phyloP scores from a whole-genome alignment of 2,888 invertebrate species.

The Zhengitettix transpicula region DNA sequence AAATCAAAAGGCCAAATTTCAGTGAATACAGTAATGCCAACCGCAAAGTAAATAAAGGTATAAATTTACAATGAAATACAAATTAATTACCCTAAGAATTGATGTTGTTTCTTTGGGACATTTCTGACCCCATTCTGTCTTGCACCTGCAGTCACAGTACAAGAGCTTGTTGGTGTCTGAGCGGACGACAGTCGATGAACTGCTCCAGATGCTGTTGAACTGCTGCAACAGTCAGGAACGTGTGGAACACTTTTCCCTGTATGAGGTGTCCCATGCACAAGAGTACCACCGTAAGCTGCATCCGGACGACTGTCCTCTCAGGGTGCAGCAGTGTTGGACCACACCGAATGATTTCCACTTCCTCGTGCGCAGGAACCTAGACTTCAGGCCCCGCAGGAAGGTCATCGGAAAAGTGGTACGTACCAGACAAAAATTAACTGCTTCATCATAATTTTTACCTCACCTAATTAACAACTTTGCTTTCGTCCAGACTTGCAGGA shows the following conservation, averaged over 20 bases:
- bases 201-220: conserved; percentile 65
- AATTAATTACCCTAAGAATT: too few species aligned
- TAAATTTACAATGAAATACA: too few species aligned
- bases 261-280: conserved; percentile 64
- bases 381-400: conserved; percentile 34
- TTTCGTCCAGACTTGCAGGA: too few species aligned
- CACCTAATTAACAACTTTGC: background rate
- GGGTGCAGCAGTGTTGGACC: conserved; percentile 58
- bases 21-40: too few species aligned
- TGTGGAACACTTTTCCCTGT: conserved; percentile 72
- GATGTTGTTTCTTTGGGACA: too few species aligned
- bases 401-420: too few species aligned
- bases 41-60: too few species aligned
- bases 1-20: too few species aligned
- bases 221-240: conserved; percentile 72
- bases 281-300: conserved; percentile 79
- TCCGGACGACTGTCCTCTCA: conserved; percentile 68
- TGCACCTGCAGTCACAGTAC: conserved; percentile 55
- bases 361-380: conserved; percentile 52
- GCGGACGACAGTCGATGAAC: conserved; percentile 73
- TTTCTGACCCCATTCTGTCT: background rate
- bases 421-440: background rate
- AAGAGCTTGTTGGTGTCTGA: conserved; percentile 81
- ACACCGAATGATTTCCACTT: conserved; percentile 56
- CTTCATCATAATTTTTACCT: background rate